These are phyloP conservation scores for Lochmaea crataegi DNA, from an alignment of 2,888 invertebrate species.

Conservation along the genomic window DNA sequence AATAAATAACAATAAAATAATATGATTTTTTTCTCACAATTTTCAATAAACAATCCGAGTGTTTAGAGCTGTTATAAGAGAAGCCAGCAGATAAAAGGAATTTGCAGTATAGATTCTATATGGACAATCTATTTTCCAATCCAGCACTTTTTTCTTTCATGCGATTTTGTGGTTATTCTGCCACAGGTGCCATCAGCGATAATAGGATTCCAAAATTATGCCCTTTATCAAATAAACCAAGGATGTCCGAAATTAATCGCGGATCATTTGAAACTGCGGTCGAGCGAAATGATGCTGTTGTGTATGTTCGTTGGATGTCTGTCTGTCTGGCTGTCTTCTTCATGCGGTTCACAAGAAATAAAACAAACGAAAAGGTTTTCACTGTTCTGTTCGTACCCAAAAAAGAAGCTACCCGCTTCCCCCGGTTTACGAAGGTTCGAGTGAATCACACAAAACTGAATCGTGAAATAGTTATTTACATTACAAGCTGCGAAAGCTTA, in stretches of 20 bases:
- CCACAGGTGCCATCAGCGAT: constrained; percentile 34
- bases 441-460: too few relatives aligned
- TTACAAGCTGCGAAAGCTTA: too few relatives aligned
- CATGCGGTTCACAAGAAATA: constrained; percentile 28
- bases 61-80: constrained; percentile 50
- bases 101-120: constrained; percentile 22
- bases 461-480: too few relatives aligned
- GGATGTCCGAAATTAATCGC: constrained; percentile 39
- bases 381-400: too few relatives aligned
- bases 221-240: constrained; percentile 17
- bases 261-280: constrained; percentile 36
- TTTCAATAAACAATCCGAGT: constrained; percentile 56
- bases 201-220: constrained; percentile 26
- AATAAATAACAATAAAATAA: too few relatives aligned
- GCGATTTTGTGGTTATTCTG: too few relatives aligned
- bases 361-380: constrained; percentile 33
- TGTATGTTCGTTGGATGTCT: constrained; percentile 38
- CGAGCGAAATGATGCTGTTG: constrained; percentile 31
- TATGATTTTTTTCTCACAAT: too few relatives aligned
- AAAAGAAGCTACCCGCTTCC: too few relatives aligned
- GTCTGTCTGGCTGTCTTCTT: constrained; percentile 41
- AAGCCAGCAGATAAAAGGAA: neutral
- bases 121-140: too few relatives aligned
- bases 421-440: too few relatives aligned
- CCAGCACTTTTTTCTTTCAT: too few relatives aligned